A percentile compares a stretch with the other conserved stretches of the same genome.
Evolutionary conservation across 2,797 vertebrate genomes (phyloP).

Genomic region (Anableps anableps): DNA sequence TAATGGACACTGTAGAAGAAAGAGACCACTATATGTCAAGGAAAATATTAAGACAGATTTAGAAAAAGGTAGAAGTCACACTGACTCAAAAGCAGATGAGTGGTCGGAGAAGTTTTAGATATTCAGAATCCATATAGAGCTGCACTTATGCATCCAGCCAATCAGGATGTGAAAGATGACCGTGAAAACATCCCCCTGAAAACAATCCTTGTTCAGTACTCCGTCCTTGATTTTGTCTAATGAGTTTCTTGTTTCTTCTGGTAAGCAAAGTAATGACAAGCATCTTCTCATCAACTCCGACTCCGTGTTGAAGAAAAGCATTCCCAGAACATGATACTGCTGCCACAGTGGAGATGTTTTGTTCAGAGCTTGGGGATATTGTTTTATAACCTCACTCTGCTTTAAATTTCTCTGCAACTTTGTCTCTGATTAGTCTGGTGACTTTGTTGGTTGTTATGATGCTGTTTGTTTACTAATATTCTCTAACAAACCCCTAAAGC

Average conservation of each 20-base stretch:
- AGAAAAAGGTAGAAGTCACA: slow-evolving; percentile 37
- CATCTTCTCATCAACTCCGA: background rate
- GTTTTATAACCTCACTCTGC: background rate
- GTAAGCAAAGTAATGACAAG: slow-evolving; percentile 50
- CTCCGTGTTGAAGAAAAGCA: background rate
- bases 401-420: background rate
- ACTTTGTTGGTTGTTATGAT: background rate
- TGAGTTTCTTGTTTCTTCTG: slow-evolving; percentile 64
- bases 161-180: slow-evolving; percentile 24
- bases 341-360: background rate
- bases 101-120: slow-evolving; percentile 9
- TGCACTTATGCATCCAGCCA: background rate
- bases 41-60: slow-evolving; percentile 36
- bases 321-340: too few species aligned
- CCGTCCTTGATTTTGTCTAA: slow-evolving; percentile 64
- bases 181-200: slow-evolving; percentile 22
- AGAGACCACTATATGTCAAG: slow-evolving; percentile 30
- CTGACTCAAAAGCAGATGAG: slow-evolving; percentile 27
- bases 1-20: background rate
- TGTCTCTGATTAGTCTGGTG: background rate
- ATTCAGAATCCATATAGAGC: background rate
- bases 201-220: slow-evolving; percentile 63
- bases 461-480: background rate
- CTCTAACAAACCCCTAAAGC: background rate
- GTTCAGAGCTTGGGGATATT: background rate